Evolutionary conservation across 2,888 invertebrate species (phyloP).

Genomic region (Clitarchus hookeri): DNA sequence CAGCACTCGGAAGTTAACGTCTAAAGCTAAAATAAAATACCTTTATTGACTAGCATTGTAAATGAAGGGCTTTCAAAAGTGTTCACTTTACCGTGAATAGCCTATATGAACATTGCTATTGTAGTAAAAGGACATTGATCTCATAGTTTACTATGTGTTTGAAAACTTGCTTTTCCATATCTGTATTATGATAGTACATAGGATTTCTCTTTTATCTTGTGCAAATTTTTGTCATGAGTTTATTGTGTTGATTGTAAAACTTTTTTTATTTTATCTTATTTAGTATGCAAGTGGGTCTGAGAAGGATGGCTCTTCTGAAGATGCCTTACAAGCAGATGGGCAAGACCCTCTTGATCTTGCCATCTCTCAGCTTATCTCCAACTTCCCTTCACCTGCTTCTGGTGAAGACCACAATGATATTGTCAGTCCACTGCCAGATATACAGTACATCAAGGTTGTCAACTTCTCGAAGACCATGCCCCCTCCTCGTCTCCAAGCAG

Average conservation of each 20-base stretch:
- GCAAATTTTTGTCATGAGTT: neutral
- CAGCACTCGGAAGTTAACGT: no score
- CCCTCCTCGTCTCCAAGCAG: conserved; percentile 50
- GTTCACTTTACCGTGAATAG: no score
- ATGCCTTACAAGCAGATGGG: conserved; percentile 53
- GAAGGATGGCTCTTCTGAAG: neutral
- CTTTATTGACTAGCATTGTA: no score
- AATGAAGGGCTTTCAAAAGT: no score
- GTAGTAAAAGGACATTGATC: no score
- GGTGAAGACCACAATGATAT: neutral
- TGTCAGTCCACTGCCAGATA: conserved; percentile 46
- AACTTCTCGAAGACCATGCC: conserved; percentile 52
- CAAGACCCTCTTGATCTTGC: conserved; percentile 70
- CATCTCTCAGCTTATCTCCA: conserved; percentile 68
- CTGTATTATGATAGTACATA: no score
- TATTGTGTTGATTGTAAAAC: neutral
- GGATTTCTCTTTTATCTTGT: neutral
- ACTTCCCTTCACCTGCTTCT: conserved; percentile 54
- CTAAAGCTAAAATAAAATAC: no score
- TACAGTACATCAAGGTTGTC: conserved; percentile 51
- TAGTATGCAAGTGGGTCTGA: neutral
- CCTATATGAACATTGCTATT: no score
- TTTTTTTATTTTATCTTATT: neutral
- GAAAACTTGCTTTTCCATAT: neutral
- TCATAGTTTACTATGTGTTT: neutral